Percentiles rank a stretch among this genome's conserved stretches.
Evolutionary conservation across 2,888 invertebrate genomes (phyloP).

Genomic region (Campoletis raptor): DNA sequence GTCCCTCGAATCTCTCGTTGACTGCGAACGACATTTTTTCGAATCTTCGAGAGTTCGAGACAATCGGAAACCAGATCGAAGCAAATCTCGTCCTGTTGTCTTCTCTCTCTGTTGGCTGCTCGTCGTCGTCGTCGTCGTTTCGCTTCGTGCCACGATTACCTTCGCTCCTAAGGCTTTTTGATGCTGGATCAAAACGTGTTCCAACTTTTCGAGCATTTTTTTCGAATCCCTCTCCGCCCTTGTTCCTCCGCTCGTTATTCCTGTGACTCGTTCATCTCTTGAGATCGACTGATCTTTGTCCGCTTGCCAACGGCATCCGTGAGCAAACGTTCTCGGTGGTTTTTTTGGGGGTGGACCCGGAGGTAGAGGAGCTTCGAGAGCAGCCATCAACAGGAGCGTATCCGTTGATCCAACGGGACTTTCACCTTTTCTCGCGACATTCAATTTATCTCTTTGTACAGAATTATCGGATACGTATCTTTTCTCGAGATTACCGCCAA

Average conservation of each 20-base stretch:
- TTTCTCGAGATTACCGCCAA: background rate
- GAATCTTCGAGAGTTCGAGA: conserved; percentile 70
- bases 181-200: conserved; percentile 87
- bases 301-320: conserved; percentile 72
- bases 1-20: conserved; percentile 52
- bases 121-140: conserved; percentile 55
- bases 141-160: conserved; percentile 68
- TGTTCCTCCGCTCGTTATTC: background rate
- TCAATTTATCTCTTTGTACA: conserved; percentile 41
- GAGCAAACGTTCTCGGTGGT: conserved; percentile 89
- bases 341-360: conserved; percentile 91
- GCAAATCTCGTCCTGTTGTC: conserved; percentile 78
- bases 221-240: conserved; percentile 85
- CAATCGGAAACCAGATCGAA: conserved; percentile 71
- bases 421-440: background rate
- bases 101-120: background rate
- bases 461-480: background rate
- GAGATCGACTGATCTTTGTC: background rate
- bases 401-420: conserved; percentile 84
- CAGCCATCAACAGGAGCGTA: conserved; percentile 87
- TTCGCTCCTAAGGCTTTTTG: conserved; percentile 78
- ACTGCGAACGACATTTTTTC: conserved; percentile 56
- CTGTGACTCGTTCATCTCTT: conserved; percentile 1
- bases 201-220: conserved; percentile 89
- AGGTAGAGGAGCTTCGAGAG: conserved; percentile 89